These are phyloP conservation scores for Chloroceryle inda DNA, from an alignment of 2,797 vertebrate genomes.

Conservation along the genomic window DNA sequence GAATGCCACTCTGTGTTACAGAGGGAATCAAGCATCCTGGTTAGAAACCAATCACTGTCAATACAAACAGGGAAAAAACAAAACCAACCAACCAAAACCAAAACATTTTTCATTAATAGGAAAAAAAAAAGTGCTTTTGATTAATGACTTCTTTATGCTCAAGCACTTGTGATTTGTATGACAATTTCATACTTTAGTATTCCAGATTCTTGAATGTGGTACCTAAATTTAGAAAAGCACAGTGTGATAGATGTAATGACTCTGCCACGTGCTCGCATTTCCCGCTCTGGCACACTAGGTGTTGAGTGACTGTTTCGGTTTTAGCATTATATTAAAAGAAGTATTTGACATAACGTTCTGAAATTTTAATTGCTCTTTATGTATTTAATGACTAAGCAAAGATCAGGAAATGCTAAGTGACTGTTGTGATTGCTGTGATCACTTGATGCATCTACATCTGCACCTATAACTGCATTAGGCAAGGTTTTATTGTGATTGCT, in stretches of 20 bases:
- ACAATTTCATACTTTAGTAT: constrained; percentile 4
- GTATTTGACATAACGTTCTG: not conserved
- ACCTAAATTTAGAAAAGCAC: not conserved
- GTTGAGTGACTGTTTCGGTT: not conserved
- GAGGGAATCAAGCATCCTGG: not conserved
- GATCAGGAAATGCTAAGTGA: not conserved
- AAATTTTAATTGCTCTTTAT: not conserved
- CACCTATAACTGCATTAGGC: not conserved
- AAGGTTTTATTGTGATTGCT: not conserved
- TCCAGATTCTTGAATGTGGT: not conserved
- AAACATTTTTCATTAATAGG: not conserved
- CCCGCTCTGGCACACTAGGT: not conserved
- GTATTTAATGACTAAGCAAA: not conserved
- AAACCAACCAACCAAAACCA: no score
- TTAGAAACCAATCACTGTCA: not conserved
- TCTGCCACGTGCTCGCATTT: not conserved
- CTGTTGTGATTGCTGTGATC: not conserved
- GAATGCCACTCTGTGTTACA: not conserved
- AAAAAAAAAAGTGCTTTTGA: not conserved
- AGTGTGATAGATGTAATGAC: not conserved
- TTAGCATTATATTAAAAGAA: not conserved
- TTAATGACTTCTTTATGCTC: constrained; percentile 35
- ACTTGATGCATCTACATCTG: not conserved
- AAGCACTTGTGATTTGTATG: constrained; percentile 24
- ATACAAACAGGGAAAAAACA: not conserved